Base-by-base conservation (phyloP, 2,888 invertebrate genomes). In the Melanchra persicariae region DNA sequence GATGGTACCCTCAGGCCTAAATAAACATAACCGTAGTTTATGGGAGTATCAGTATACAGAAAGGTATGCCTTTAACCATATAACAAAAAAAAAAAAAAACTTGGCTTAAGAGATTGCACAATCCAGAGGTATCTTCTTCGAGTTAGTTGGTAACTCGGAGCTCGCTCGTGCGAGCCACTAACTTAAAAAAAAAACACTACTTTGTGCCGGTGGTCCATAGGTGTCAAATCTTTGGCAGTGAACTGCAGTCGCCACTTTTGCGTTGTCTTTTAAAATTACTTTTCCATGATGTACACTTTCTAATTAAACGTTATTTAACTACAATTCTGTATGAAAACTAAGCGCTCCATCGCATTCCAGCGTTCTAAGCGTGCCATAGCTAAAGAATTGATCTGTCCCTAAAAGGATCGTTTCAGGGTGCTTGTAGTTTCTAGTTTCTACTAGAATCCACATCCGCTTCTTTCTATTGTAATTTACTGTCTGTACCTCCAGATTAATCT, bases 401-500 rank as follows among this genome's bases (percentile, higher is more conserved):
- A 2, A 45, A 37, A n/a, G 30, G 45, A 76, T 49, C 64, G 47
- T 12, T 52, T 64, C 57, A 72, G 71, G 67, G 71, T 75, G 60
- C 58, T 17, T 49, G 54, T 58, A 54, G 66, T 58, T 24, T 63
- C 30, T 71, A 17, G 57, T 63, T 5, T 34, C n/a, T 26, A 34
- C n/a, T 49, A 10, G 19, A 49, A 51, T 34, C 51, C 49, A 70
- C 40, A 30, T 34, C 30, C 55, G n/a, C 57, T 57, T 40, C 6
- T 70, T 57, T 57, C 9, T 34, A 55, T 59, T 5, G 37, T 64
- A 54, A 57, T 43, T 62, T 37, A 47, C 47, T 22, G 37, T 51
- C 45, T 70, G 19, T 63, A 70, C 17, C 55, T 67, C 1, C 22
- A 47, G 19, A 24, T 51, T 45, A 40, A 55, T 51, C n/a, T n/a